Conservation (phyloP, 2,797 vertebrate genomes). For the Ptychobarbus kaznakovi region DNA sequence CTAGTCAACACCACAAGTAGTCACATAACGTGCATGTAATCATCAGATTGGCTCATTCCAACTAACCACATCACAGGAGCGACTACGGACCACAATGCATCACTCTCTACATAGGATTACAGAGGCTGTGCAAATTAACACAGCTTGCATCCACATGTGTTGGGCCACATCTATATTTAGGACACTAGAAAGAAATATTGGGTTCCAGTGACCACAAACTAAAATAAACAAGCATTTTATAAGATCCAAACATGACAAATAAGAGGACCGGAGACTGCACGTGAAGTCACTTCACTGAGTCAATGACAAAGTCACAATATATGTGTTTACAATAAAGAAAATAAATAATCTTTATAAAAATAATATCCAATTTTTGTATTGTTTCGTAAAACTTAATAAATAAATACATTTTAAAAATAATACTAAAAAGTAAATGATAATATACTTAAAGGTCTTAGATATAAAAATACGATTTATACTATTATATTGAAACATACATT, state of each 20-base stretch:
- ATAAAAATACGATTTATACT: not conserved
- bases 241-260: not conserved
- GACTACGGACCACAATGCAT: constrained; percentile 16
- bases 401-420: not conserved
- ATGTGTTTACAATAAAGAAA: not conserved
- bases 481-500: not conserved
- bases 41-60: constrained; percentile 28
- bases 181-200: constrained; percentile 16
- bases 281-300: not conserved
- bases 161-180: constrained; percentile 32
- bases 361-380: not conserved
- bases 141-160: constrained; percentile 40
- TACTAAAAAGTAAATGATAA: not conserved
- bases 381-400: not conserved
- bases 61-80: constrained; percentile 33
- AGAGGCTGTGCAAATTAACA: constrained; percentile 29
- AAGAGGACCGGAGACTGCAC: not conserved
- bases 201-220: constrained; percentile 9
- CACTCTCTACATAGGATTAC: constrained; percentile 32
- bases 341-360: not conserved
- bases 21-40: constrained; percentile 10
- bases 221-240: constrained; percentile 17
- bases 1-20: constrained; percentile 31
- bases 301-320: constrained; percentile 5
- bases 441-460: not conserved